Conservation (phyloP, 2,113 vertebrate genomes). For the Bubo bubo region DNA sequence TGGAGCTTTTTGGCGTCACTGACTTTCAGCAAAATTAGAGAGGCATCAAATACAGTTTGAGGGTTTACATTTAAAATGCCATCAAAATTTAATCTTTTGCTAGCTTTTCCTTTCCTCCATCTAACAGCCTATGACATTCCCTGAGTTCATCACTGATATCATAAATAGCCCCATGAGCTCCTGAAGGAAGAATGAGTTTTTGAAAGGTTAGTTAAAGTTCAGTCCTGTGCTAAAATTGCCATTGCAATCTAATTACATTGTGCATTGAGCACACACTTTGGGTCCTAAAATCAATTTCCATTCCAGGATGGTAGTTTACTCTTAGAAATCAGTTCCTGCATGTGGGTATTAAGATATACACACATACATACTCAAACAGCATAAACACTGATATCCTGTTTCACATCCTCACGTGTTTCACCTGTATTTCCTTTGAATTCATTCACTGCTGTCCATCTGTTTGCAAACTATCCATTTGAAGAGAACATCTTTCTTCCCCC, state of each 20-base stretch:
- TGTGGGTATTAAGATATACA: not conserved
- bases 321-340: not conserved
- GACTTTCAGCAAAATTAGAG: not conserved
- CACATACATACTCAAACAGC: not conserved
- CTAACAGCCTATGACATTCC: not conserved
- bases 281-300: not conserved
- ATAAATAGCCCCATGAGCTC: not conserved
- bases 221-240: not conserved
- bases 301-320: not conserved
- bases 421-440: not conserved
- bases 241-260: not conserved
- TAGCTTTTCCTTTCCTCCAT: not conserved
- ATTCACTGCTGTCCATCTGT: not conserved
- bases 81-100: constrained; percentile 1
- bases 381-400: not conserved
- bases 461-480: not conserved
- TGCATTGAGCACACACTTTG: not conserved
- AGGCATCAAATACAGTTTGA: not conserved
- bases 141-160: fast-evolving
- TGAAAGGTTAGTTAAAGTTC: constrained; percentile 27
- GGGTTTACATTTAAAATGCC: not conserved
- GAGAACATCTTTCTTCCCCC: not conserved
- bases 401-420: not conserved
- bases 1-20: not conserved
- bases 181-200: not conserved